A percentile compares a stretch with the other conserved stretches of the same genome.
Evolutionary conservation across 2,888 invertebrate species (phyloP).

Genomic region (Sthenelais limicola): DNA sequence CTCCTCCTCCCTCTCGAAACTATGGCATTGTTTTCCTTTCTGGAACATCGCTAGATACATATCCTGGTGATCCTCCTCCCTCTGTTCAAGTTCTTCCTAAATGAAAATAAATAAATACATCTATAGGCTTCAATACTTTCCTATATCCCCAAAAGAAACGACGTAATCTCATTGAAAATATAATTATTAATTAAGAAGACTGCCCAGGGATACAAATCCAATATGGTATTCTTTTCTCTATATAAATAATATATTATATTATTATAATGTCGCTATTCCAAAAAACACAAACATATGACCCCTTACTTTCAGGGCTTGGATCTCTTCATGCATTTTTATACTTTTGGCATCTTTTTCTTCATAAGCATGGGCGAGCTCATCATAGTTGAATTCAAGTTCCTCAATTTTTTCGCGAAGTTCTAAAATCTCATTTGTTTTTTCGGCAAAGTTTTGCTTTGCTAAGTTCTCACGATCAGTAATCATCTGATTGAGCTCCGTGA

Average conservation of each 20-base stretch:
- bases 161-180: no score
- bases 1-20: slow-evolving; percentile 67
- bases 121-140: no score
- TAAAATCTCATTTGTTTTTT: slow-evolving; percentile 16
- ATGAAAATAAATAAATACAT: slow-evolving; percentile 22
- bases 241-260: neutral
- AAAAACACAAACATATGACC: neutral
- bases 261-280: no score
- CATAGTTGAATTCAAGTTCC: slow-evolving; percentile 26
- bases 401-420: slow-evolving; percentile 31
- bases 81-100: slow-evolving; percentile 57
- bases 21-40: slow-evolving; percentile 64
- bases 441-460: slow-evolving; percentile 9
- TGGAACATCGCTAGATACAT: slow-evolving; percentile 65
- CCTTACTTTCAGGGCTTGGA: slow-evolving; percentile 23
- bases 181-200: no score
- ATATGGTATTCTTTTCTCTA: neutral
- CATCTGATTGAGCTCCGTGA: slow-evolving; percentile 10
- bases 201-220: neutral
- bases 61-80: slow-evolving; percentile 57
- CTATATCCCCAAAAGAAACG: no score
- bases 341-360: slow-evolving; percentile 20
- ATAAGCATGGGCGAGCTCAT: slow-evolving; percentile 25
- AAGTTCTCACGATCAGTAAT: slow-evolving; percentile 3
- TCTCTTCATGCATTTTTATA: slow-evolving; percentile 15